These are phyloP conservation scores for Perccottus glenii DNA, from an alignment of 2,113 vertebrate species.

Conservation along the genomic window DNA sequence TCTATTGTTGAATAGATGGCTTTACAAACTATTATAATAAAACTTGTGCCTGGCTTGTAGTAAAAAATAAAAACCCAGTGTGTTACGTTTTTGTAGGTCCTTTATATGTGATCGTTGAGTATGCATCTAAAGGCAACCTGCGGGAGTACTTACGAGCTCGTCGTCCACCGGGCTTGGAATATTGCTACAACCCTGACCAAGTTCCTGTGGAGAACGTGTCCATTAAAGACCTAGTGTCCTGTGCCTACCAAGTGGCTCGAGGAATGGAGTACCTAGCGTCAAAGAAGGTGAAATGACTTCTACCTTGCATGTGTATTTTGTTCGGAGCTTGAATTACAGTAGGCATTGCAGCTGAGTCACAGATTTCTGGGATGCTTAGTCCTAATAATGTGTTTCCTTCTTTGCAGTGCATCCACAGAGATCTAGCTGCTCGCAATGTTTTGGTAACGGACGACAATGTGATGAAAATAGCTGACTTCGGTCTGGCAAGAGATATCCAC, in stretches of 20 bases:
- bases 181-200: slow-evolving; percentile 93
- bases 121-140: slow-evolving; percentile 94
- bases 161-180: slow-evolving; percentile 94
- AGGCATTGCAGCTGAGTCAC: neutral
- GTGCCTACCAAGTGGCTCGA: slow-evolving; percentile 94
- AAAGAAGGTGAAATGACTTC: slow-evolving; percentile 87
- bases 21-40: neutral
- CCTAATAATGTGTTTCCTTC: slow-evolving; percentile 8
- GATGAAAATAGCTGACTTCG: slow-evolving; percentile 99
- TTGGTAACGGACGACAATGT: slow-evolving; percentile 96
- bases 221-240: slow-evolving; percentile 96
- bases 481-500: slow-evolving; percentile 96
- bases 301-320: neutral
- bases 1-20: neutral
- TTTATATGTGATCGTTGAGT: slow-evolving; percentile 95
- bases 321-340: neutral
- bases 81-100: slow-evolving; percentile 79
- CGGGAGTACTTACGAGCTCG: slow-evolving; percentile 93
- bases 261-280: slow-evolving; percentile 98
- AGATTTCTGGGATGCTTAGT: neutral
- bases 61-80: no score
- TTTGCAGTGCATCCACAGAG: slow-evolving; percentile 94
- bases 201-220: slow-evolving; percentile 92
- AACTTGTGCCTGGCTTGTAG: neutral
- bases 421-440: slow-evolving; percentile 94